These are phyloP conservation scores for Gnathonemus echidnorhynchus DNA, from an alignment of 2,113 vertebrate species.

Conservation along the genomic window DNA sequence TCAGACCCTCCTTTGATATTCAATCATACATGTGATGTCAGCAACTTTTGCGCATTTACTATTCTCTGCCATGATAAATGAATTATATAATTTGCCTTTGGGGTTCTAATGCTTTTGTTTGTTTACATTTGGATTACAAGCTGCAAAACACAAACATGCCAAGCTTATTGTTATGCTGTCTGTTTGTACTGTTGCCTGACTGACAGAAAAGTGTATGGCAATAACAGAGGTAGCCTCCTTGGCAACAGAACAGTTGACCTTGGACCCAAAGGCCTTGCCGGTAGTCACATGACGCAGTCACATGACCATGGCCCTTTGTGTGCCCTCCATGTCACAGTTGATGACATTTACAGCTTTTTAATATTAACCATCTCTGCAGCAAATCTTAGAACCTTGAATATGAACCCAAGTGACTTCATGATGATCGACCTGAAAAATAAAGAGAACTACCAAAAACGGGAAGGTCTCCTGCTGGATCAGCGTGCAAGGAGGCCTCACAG, in stretches of 20 bases:
- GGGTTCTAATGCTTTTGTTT: slow-evolving; percentile 63
- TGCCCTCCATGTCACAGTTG: not conserved
- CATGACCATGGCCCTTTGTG: not conserved
- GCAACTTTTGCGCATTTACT: slow-evolving; percentile 57
- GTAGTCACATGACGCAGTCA: not conserved
- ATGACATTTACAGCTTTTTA: not conserved
- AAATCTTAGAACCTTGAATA: not conserved
- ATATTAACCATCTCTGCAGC: not conserved
- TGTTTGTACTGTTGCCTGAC: slow-evolving; percentile 5
- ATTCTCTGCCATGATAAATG: slow-evolving; percentile 52
- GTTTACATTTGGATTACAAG: slow-evolving; percentile 72
- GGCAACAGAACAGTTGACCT: not conserved
- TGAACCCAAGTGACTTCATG: not conserved
- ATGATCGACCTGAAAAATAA: not conserved
- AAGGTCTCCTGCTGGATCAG: not conserved
- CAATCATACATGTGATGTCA: slow-evolving; percentile 54
- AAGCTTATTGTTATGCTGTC: slow-evolving; percentile 20
- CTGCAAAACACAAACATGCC: slow-evolving; percentile 70
- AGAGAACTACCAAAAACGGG: not conserved
- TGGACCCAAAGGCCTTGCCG: not conserved
- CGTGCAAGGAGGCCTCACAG: not conserved
- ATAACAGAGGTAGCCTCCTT: not conserved
- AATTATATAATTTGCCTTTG: slow-evolving; percentile 68
- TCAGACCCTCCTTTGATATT: not conserved
- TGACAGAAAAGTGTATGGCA: not conserved